Conservation (phyloP, 2,888 invertebrate genomes). For the Dyspetes luteomarginatus region DNA sequence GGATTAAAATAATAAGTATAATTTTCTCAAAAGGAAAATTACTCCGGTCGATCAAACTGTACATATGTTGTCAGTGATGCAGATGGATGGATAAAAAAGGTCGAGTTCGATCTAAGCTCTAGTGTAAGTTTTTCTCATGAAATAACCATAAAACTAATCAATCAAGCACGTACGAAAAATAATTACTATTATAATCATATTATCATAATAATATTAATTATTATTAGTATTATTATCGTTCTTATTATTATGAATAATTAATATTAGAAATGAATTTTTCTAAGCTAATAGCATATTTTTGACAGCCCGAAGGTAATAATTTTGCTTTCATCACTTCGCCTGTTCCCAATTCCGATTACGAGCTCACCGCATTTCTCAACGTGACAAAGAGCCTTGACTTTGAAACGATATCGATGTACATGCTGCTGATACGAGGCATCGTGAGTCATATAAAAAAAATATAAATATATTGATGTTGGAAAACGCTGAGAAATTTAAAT, state of each 20-base stretch:
- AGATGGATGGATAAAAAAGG: slow-evolving; percentile 70
- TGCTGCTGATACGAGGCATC: slow-evolving; percentile 85
- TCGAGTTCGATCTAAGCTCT: slow-evolving; percentile 50
- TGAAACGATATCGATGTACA: slow-evolving; percentile 85
- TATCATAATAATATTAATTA: no score
- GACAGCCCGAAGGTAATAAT: slow-evolving; percentile 57
- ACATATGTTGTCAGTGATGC: slow-evolving; percentile 69
- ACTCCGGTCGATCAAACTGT: slow-evolving; percentile 66
- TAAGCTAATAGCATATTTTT: background rate
- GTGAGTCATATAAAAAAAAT: slow-evolving; percentile 80
- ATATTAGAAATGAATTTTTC: background rate
- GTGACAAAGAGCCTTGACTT: slow-evolving; percentile 75
- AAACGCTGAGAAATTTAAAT: no score
- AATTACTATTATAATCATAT: no score
- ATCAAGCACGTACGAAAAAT: no score
- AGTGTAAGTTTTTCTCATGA: slow-evolving; percentile 51
- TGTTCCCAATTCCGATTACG: slow-evolving; percentile 35
- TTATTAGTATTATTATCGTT: no score
- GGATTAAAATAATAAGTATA: background rate
- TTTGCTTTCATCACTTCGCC: slow-evolving; percentile 54
- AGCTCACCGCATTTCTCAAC: slow-evolving; percentile 65
- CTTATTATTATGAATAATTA: background rate
- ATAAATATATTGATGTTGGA: no score
- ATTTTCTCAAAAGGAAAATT: slow-evolving; percentile 71
- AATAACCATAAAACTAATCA: no score